Base-by-base conservation (phyloP, 2,797 vertebrate species). In the Cirrhinus mrigala region DNA sequence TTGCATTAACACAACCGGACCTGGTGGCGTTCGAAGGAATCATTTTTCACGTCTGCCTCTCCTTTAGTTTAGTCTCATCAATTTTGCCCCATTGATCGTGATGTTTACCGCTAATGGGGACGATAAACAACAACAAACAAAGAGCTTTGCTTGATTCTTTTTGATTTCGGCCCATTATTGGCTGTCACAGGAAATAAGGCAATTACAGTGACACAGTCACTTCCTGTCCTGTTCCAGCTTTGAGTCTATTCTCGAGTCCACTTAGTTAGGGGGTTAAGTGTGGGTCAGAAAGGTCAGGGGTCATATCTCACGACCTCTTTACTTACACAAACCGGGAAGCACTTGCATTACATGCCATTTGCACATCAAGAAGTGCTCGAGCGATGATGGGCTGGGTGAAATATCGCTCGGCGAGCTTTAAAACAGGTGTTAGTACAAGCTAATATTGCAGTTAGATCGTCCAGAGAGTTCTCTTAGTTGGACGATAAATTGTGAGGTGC, bases 381-480 rank as follows among this genome's bases (percentile, higher is more conserved):
- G 91, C 91, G 37, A 71, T 79, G 68, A 83, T 86, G 90, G 92
- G 90, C 90, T 54, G 24, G 5, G 80, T 91, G 90, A 92, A 89
- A 88, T 91, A 92, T 92, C 27, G 84, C 81, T 92, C 90, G 88
- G 89, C 71, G 50, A 84, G 88, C 90, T 85, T 90, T 88, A 86
- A 91, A 92, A 86, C 83, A 90, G 91, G 92, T 89, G 93, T 92
- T 93, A 94, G 94, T 94, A 93, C 93, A 92, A 93, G 91, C 94
- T 95, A 94, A 95, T 95, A 94, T 93, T 92, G 93, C 94, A 93
- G 93, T 95, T 95, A 95, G 93, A 93, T 92, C 90, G 79, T 92
- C 88, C 92, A 90, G 90, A 91, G 68, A 93, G 93, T 91, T 88
- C 91, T 91, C 91, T 87, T 84, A 88, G 88, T 1, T 90, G 91